phyloP scores from a whole-genome alignment of 2,888 invertebrate genomes.

The Ephialtes manifestator region DNA sequence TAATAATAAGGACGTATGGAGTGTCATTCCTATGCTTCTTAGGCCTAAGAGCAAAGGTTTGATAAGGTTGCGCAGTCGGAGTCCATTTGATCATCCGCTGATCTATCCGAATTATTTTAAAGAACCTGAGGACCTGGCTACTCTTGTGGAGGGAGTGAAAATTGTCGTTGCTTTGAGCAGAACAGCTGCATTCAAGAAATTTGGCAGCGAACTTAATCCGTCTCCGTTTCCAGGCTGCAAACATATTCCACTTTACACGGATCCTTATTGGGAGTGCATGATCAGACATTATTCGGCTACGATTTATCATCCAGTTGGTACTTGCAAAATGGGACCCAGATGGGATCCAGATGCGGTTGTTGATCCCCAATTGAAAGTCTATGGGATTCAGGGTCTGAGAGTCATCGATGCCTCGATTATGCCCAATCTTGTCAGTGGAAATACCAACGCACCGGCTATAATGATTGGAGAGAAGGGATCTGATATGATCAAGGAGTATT shows the following conservation, averaged over 20 bases:
- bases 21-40: slow-evolving; percentile 93
- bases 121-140: slow-evolving; percentile 93
- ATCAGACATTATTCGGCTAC: slow-evolving; percentile 92
- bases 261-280: slow-evolving; percentile 95
- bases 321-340: slow-evolving; percentile 95
- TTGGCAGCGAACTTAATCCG: slow-evolving; percentile 91
- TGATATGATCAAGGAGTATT: slow-evolving; percentile 94
- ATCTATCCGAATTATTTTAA: slow-evolving; percentile 97
- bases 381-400: slow-evolving; percentile 92
- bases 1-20: slow-evolving; percentile 93
- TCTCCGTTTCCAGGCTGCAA: slow-evolving; percentile 93
- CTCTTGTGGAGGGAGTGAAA: slow-evolving; percentile 94
- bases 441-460: slow-evolving; percentile 94
- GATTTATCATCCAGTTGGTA: slow-evolving; percentile 95
- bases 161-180: slow-evolving; percentile 93
- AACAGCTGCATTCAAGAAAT: slow-evolving; percentile 92
- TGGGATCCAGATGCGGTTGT: slow-evolving; percentile 95
- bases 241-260: slow-evolving; percentile 90
- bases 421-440: slow-evolving; percentile 94
- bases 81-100: slow-evolving; percentile 95
- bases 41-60: slow-evolving; percentile 94
- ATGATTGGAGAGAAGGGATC: slow-evolving; percentile 97
- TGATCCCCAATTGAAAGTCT: slow-evolving; percentile 92
- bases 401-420: slow-evolving; percentile 95
- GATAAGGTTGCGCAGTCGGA: slow-evolving; percentile 92